Conservation (phyloP, 1,140 invertebrate species). For the Lasaia peninsularis region DNA sequence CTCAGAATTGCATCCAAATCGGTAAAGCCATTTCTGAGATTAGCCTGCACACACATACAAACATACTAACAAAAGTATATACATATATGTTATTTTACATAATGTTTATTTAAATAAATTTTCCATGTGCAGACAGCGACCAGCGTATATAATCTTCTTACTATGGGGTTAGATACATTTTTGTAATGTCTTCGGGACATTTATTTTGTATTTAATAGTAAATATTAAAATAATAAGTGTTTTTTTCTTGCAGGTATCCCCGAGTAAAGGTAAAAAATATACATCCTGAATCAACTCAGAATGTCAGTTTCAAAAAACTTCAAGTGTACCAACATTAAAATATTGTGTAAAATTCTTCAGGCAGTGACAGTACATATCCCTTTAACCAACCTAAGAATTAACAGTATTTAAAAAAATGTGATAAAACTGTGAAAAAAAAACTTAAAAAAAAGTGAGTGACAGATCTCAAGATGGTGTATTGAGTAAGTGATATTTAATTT, state of each 20-base stretch:
- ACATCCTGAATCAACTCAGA: slow-evolving; percentile 59
- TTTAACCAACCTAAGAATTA: slow-evolving; percentile 64
- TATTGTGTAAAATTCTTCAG: slow-evolving; percentile 34
- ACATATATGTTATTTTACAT: no score
- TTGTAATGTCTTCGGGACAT: no score
- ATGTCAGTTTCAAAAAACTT: slow-evolving; percentile 42
- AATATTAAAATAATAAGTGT: no score
- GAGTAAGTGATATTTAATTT: slow-evolving; percentile 50
- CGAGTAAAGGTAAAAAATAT: slow-evolving; percentile 59
- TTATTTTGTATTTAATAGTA: no score
- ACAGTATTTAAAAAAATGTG: slow-evolving; percentile 69
- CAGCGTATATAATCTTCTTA: no score
- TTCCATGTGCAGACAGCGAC: no score
- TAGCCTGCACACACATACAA: no score
- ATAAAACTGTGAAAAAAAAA: slow-evolving; percentile 63
- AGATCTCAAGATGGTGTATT: slow-evolving; percentile 64
- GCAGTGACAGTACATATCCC: slow-evolving; percentile 56
- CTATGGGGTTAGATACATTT: no score
- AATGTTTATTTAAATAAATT: no score
- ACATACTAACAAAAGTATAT: no score
- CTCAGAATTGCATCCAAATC: no score
- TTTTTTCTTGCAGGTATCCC: slow-evolving; percentile 43
- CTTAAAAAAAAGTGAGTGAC: slow-evolving; percentile 69
- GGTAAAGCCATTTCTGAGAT: no score
- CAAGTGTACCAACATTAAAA: slow-evolving; percentile 41